phyloP scores from a whole-genome alignment of 2,888 invertebrate genomes.

The Noctuana brunneofusca region DNA sequence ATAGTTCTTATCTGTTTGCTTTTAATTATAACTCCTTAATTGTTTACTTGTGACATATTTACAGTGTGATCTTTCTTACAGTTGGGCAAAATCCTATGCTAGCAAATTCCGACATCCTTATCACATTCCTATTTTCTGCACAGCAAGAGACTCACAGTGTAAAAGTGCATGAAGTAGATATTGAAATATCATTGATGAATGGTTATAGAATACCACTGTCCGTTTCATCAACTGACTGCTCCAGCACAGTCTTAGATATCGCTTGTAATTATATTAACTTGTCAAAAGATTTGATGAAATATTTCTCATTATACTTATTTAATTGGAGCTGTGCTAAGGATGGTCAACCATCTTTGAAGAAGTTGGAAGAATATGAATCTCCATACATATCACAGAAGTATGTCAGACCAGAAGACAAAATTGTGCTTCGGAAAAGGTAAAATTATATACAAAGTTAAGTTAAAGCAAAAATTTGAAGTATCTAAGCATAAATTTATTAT shows the following conservation, averaged over 20 bases:
- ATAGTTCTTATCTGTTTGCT: constrained; percentile 3
- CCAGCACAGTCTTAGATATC: constrained; percentile 92
- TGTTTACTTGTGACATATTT: neutral
- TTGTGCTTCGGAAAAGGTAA: constrained; percentile 94
- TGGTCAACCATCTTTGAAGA: constrained; percentile 89
- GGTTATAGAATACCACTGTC: constrained; percentile 92
- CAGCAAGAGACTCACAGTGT: constrained; percentile 93
- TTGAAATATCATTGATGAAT: constrained; percentile 94
- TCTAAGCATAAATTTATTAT: neutral
- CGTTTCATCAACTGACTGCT: constrained; percentile 91
- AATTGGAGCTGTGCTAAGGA: constrained; percentile 89
- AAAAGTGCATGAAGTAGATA: constrained; percentile 86
- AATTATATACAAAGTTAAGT: neutral
- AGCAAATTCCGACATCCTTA: constrained; percentile 90
- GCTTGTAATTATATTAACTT: constrained; percentile 92
- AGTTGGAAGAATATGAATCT: constrained; percentile 98
- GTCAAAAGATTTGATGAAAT: constrained; percentile 90
- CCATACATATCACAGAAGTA: constrained; percentile 96
- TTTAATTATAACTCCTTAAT: neutral
- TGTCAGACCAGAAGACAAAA: constrained; percentile 87
- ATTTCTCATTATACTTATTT: constrained; percentile 95
- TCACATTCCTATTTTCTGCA: constrained; percentile 93
- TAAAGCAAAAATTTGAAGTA: neutral
- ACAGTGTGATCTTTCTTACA: constrained; percentile 55
- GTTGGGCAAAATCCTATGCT: constrained; percentile 94